phyloP scores from a whole-genome alignment of 1,140 invertebrate genomes.

The Ephestia elutella region DNA sequence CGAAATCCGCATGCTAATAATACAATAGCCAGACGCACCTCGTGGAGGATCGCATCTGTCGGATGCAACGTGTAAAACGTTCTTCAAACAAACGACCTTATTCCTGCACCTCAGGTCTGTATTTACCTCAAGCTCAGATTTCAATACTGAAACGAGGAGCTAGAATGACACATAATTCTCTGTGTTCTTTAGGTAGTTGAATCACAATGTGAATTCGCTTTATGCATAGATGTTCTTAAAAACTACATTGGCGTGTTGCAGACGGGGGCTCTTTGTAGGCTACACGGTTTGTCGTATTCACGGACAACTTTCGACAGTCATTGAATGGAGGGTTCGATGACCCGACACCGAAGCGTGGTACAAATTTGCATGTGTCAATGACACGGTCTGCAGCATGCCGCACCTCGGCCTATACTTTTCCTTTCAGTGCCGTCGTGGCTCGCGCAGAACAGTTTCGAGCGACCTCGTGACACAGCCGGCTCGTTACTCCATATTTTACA shows the following conservation, averaged over 20 bases:
- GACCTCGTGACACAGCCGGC: slow-evolving; percentile 53
- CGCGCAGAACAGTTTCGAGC: slow-evolving; percentile 51
- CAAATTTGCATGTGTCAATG: slow-evolving; percentile 67
- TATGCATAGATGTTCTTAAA: slow-evolving; percentile 34
- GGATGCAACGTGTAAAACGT: slow-evolving; percentile 18
- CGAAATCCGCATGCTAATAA: slow-evolving; percentile 65
- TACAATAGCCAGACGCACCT: slow-evolving; percentile 60
- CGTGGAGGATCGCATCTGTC: slow-evolving; percentile 34
- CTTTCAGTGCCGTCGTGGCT: slow-evolving; percentile 45
- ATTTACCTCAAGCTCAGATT: slow-evolving; percentile 19
- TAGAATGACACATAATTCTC: slow-evolving; percentile 35
- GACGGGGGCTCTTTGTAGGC: slow-evolving; percentile 31
- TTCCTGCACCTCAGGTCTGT: slow-evolving; percentile 18
- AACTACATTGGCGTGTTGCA: slow-evolving; percentile 33
- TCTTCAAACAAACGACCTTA: slow-evolving; percentile 29
- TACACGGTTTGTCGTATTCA: slow-evolving; percentile 29
- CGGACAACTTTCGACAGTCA: slow-evolving; percentile 63
- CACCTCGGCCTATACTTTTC: slow-evolving; percentile 53
- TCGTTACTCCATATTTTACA: slow-evolving; percentile 12
- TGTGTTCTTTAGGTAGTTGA: slow-evolving; percentile 23
- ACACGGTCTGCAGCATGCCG: slow-evolving; percentile 42
- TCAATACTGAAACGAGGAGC: slow-evolving; percentile 33
- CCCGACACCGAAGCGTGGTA: slow-evolving; percentile 48
- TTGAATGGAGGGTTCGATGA: slow-evolving; percentile 57
- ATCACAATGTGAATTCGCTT: slow-evolving; percentile 34